Base-by-base conservation (phyloP, 2,888 invertebrate species). In the Meteorus cinctellus region DNA sequence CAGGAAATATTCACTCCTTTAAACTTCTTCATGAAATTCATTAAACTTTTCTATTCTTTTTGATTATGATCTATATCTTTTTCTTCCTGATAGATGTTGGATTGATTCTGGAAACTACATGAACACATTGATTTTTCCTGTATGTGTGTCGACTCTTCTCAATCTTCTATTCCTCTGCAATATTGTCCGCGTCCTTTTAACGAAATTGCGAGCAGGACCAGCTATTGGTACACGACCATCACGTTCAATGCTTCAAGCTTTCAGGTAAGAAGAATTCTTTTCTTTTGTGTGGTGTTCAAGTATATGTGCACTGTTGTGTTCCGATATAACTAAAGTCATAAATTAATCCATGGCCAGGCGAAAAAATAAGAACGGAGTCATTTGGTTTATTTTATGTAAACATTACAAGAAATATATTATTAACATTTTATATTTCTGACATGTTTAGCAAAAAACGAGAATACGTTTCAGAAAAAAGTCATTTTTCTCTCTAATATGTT, bases 141-240 rank as follows among this genome's bases (percentile, higher is more conserved):
- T 96, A 36, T 94, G 94, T 86, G 92, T 93, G 72, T 95, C 96
- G 51, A 94, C 97, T 90, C 91, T 95, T 83, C 92, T 96, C 80
- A 97, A 97, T 90, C 91, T 97, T 65, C 91, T 94, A 81, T 97
- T 97, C 90, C 93, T 97, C 79, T 95, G 96, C 90, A 97, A 97
- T 91, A 97, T 97, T 85, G 95, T 97, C 77, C 93, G 97, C 81
- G 97, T 97, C 73, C 92, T 97, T 78, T 92, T 96, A 84, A 93
- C 94, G 72, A 97, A 97, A 90, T 90, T 97, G 82, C 93, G 95
- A 82, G 95, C 95, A 55, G 93, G 93, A 71, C 94, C 95, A 1
- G 93, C 92, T 80, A 92, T 91, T 31, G 91, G 92, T 85, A 90
- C 87, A 85, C 91, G 92, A 73, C 93, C 94, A 16, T 95, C 94